Evolutionary conservation across 2,113 vertebrate genomes (phyloP).

Genomic region (Cnemophilus loriae): DNA sequence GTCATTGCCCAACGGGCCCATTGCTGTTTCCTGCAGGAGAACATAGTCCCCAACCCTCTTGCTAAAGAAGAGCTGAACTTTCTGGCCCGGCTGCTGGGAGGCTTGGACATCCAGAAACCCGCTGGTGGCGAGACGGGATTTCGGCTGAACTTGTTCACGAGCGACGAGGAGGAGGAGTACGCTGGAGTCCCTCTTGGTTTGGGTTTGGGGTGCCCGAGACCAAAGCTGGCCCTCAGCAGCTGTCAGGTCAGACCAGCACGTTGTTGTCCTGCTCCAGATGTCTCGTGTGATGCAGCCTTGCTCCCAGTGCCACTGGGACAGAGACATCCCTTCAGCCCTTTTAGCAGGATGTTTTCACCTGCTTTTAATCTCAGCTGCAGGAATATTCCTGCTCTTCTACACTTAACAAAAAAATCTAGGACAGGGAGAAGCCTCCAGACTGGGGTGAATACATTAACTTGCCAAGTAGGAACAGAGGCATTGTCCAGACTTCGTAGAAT

Average conservation of each 20-base stretch:
- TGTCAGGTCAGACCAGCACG: background rate
- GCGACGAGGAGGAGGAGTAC: constrained; percentile 95
- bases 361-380: background rate
- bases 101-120: constrained; percentile 81
- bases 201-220: background rate
- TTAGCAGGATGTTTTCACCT: background rate
- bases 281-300: background rate
- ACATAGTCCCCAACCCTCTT: constrained; percentile 83
- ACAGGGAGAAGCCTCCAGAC: background rate
- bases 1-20: background rate
- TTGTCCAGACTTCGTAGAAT: background rate
- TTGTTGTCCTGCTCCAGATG: background rate
- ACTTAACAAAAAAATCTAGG: background rate
- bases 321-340: background rate
- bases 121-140: constrained; percentile 80
- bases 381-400: background rate
- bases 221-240: background rate
- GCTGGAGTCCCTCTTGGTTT: background rate
- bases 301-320: background rate
- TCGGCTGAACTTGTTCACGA: constrained; percentile 89
- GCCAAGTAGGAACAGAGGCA: background rate
- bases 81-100: constrained; percentile 89
- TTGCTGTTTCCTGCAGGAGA: constrained; percentile 78
- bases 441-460: background rate
- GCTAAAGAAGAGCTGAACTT: constrained; percentile 97